Base-by-base conservation (phyloP, 2,888 invertebrate genomes). In the Gibbula magus region DNA sequence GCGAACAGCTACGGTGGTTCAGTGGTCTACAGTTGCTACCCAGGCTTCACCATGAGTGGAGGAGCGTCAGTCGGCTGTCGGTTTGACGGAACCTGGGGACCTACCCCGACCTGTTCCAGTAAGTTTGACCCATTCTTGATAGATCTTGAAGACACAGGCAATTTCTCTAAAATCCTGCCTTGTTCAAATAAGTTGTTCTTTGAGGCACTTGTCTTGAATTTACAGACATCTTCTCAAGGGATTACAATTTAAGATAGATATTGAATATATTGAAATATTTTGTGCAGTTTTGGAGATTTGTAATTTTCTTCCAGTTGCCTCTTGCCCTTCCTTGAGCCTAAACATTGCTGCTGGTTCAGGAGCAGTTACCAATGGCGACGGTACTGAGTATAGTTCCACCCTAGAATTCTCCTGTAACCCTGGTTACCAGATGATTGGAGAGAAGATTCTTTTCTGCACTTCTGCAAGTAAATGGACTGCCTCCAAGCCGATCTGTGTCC, bases 381-480 rank as follows among this genome's bases (percentile, higher is more conserved):
- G 80, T 20, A 81, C 78, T 0, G 56, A 73, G 13, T 88, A 87
- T 75, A 87, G 88, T 0, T 82, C 87, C 13, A 83, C 87, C 35
- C 61, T 87, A 25, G 76, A 79, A 16, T 90, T 86, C 73, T 52
- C 70, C n/a, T 90, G 90, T 83, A 53, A 86, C 67, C 77, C 77
- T n/a, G 90, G 89, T 0, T 89, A 84, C 77, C 84, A 88, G 73
- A 54, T 90, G 22, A 81, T 84, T 0, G 90, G 89, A 7, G 80
- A 81, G 16, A 84, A 89, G 5, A 86, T 87, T 29, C 67, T 87
- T 4, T 84, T 88, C 75, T 90, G 90, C 79, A 81, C 85, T 20
- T 82, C 86, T 18, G 35, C 85, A 39, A 87, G 86, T 2, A 77
- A 74, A 0, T 90, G 88, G 87, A 80, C 85, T 0, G 83, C 82